Evolutionary conservation across 2,113 vertebrate species (phyloP).

Genomic region (Dasyprocta punctata): DNA sequence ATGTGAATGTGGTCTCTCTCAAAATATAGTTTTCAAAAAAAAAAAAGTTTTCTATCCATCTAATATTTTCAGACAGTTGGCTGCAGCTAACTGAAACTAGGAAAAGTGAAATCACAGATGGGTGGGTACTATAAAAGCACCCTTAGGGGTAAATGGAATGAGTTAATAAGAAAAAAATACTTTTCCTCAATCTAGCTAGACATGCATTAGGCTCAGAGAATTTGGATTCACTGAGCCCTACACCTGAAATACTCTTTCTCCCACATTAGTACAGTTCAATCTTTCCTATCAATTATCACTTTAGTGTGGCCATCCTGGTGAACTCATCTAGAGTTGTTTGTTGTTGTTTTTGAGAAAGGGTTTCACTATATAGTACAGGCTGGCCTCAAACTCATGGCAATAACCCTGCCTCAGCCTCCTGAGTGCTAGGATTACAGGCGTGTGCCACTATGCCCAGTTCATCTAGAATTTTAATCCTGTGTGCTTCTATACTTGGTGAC

Average conservation of each 20-base stretch:
- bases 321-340: conserved; percentile 10
- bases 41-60: neutral
- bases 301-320: neutral
- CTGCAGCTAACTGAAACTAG: neutral
- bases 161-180: neutral
- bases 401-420: neutral
- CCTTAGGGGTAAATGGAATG: neutral
- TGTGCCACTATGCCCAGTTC: neutral
- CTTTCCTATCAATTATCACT: conserved; percentile 18
- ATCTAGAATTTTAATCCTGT: conserved; percentile 34
- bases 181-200: neutral
- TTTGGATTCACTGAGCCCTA: neutral
- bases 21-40: neutral
- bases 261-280: neutral
- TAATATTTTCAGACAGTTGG: neutral
- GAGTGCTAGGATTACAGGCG: neutral
- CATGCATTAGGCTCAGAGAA: neutral
- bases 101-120: neutral
- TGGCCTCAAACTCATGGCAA: neutral
- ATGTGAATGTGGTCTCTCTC: neutral
- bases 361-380: neutral
- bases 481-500: neutral
- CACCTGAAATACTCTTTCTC: conserved; percentile 11
- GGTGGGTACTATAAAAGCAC: neutral
- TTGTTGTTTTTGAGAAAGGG: neutral